Evolutionary conservation across 2,797 vertebrate genomes (phyloP).

Genomic region (Onychomys arenicola): DNA sequence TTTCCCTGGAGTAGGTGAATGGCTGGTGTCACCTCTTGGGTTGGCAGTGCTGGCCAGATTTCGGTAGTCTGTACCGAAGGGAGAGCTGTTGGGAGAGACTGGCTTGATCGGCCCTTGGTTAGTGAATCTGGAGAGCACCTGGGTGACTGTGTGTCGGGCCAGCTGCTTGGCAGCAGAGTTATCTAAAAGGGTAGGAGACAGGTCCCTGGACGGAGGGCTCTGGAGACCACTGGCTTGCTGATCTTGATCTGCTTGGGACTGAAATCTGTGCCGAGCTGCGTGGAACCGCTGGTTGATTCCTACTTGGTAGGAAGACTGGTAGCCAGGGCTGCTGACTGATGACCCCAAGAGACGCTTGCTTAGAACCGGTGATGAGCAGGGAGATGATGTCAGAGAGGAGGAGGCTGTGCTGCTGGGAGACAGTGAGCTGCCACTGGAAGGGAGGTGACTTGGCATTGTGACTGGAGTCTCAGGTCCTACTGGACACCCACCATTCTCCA

Average conservation of each 20-base stretch:
- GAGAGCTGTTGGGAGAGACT: conserved; percentile 94
- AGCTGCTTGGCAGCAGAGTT: conserved; percentile 95
- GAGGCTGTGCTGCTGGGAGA: conserved; percentile 96
- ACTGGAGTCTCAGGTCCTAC: conserved; percentile 87
- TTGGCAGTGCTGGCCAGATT: conserved; percentile 89
- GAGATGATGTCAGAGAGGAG: conserved; percentile 96
- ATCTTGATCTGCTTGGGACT: conserved; percentile 96
- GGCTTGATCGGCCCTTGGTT: conserved; percentile 93
- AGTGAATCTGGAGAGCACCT: conserved; percentile 98
- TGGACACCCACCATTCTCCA: conserved; percentile 90
- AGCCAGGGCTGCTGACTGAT: conserved; percentile 90
- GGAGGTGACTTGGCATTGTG: conserved; percentile 83
- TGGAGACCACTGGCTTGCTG: conserved; percentile 90
- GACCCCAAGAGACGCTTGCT: conserved; percentile 92
- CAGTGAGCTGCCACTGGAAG: conserved; percentile 85
- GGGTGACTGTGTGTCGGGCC: conserved; percentile 98
- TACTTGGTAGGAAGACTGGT: conserved; percentile 96
- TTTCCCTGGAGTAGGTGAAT: conserved; percentile 86
- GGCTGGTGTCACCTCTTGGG: conserved; percentile 89
- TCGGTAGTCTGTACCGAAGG: conserved; percentile 98
- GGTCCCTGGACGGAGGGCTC: conserved; percentile 93
- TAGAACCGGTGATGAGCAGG: conserved; percentile 95
- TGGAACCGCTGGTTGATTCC: conserved; percentile 98
- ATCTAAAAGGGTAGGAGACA: conserved; percentile 95
- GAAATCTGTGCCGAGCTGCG: conserved; percentile 97